Percentiles rank a stretch among this genome's conserved stretches.
Evolutionary conservation across 2,797 vertebrate genomes (phyloP).

Genomic region (Eidolon dupreanum): DNA sequence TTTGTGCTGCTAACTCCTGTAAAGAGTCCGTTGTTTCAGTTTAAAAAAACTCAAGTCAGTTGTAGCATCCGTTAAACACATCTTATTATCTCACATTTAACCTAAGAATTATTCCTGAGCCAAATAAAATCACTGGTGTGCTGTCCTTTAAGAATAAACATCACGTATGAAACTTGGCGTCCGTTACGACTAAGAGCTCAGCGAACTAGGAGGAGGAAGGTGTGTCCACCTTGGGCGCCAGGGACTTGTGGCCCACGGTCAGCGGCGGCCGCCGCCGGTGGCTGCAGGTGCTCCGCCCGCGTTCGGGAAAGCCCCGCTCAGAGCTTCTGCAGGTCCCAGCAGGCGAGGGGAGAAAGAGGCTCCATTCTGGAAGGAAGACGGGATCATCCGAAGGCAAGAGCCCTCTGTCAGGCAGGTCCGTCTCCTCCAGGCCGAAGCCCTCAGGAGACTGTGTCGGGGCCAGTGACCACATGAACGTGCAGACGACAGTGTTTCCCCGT

Average conservation of each 20-base stretch:
- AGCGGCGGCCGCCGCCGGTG: no score
- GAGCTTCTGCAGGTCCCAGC: neutral
- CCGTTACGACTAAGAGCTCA: fast-evolving
- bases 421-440: no score
- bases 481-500: fast-evolving
- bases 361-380: neutral
- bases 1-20: neutral
- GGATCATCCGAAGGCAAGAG: no score
- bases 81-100: neutral
- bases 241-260: no score
- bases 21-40: neutral
- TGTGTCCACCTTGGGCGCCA: no score
- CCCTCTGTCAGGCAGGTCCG: neutral
- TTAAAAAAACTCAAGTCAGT: neutral
- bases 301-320: neutral
- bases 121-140: neutral
- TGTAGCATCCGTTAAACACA: neutral
- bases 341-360: fast-evolving
- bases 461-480: neutral
- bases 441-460: neutral
- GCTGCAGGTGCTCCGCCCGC: neutral
- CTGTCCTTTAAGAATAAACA: neutral
- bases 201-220: fast-evolving
- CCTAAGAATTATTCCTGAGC: neutral
- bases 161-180: fast-evolving